phyloP scores from a whole-genome alignment of 2,888 invertebrate species.

The Drosophila sordidula region DNA sequence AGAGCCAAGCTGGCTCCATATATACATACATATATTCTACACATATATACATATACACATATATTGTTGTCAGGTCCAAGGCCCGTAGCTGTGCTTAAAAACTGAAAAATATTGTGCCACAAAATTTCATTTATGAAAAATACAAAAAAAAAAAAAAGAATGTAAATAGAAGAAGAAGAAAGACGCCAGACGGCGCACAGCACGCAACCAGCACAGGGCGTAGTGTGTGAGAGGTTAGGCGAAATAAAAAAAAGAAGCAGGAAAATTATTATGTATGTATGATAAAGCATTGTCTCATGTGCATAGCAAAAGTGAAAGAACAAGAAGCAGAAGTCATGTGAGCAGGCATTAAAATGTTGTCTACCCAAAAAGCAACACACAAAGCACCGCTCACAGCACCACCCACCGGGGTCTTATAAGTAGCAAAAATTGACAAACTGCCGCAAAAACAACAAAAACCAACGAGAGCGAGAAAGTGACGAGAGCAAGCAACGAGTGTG shows the following conservation, averaged over 20 bases:
- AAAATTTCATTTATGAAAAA: conserved; percentile 73
- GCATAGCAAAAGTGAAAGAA: conserved; percentile 49
- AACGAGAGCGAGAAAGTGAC: conserved; percentile 21
- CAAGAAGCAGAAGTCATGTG: conserved; percentile 49
- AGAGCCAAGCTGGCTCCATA: conserved; percentile 1
- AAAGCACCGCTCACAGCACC: conserved; percentile 3
- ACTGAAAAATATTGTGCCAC: conserved; percentile 70
- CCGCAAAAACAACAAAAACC: conserved; percentile 36
- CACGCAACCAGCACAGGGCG: conserved; percentile 15
- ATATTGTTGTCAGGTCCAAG: conserved; percentile 12
- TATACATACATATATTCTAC: not conserved
- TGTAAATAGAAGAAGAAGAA: not conserved
- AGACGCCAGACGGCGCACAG: conserved; percentile 27
- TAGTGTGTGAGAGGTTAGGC: not conserved
- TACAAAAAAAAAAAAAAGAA: conserved; percentile 18
- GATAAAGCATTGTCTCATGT: conserved; percentile 72
- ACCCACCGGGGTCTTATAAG: conserved; percentile 42
- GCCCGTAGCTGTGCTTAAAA: conserved; percentile 50
- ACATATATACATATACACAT: no score
- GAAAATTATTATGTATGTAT: conserved; percentile 12
- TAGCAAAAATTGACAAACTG: conserved; percentile 74
- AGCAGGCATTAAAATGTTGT: conserved; percentile 45
- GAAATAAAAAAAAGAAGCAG: not conserved
- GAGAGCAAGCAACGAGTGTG: not conserved
- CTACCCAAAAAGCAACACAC: conserved; percentile 9